Evolutionary conservation across 2,113 vertebrate species (phyloP).

Genomic region (Speoplatyrhinus poulsoni): DNA sequence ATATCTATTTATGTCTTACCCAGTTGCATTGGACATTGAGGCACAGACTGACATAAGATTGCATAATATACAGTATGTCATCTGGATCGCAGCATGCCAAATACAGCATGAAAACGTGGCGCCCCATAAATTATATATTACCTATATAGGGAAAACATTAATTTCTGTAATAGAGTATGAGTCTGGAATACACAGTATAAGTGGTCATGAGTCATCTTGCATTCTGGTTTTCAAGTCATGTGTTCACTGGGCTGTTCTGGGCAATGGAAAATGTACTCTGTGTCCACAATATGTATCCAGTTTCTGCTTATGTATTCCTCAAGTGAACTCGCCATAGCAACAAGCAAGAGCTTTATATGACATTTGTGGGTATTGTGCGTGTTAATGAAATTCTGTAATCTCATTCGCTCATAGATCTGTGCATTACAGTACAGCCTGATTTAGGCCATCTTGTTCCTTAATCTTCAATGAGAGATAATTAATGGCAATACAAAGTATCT

Average conservation of each 20-base stretch:
- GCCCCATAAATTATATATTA: too few relatives aligned
- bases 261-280: conserved; percentile 39
- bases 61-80: too few relatives aligned
- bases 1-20: background rate
- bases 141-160: too few relatives aligned
- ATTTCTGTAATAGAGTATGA: too few relatives aligned
- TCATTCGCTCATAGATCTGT: conserved; percentile 35
- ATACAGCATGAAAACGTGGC: too few relatives aligned
- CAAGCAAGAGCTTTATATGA: conserved; percentile 62
- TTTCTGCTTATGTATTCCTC: conserved; percentile 63
- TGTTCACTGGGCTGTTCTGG: conserved; percentile 33
- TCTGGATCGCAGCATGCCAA: too few relatives aligned
- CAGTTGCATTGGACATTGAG: too few relatives aligned
- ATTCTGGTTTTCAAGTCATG: conserved; percentile 10
- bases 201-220: conserved; percentile 24
- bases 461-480: conserved; percentile 34
- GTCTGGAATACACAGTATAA: conserved; percentile 41
- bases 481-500: conserved; percentile 31
- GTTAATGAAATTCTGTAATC: conserved; percentile 61
- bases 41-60: too few relatives aligned
- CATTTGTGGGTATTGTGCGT: conserved; percentile 44
- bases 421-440: conserved; percentile 11
- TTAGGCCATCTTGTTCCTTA: conserved; percentile 5
- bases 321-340: conserved; percentile 70
- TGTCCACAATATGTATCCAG: conserved; percentile 57